Evolutionary conservation across 2,888 invertebrate species (phyloP).

Genomic region (Chrysolina oricalcia): DNA sequence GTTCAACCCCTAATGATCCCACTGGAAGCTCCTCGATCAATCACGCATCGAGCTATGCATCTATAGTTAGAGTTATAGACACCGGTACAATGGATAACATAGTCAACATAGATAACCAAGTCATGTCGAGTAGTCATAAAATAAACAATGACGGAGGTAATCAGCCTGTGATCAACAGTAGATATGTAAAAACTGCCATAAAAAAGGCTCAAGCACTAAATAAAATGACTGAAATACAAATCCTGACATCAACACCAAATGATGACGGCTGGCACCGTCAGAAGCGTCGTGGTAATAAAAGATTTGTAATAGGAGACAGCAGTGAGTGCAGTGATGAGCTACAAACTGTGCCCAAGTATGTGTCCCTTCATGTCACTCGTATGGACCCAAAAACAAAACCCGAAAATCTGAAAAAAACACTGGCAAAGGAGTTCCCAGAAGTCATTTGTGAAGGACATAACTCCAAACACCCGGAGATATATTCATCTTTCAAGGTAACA

Average conservation of each 20-base stretch:
- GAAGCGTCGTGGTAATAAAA: conserved; percentile 17
- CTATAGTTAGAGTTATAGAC: no score
- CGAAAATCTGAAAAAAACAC: no score
- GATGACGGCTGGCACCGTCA: conserved; percentile 24
- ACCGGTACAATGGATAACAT: no score
- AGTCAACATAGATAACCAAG: conserved; percentile 14
- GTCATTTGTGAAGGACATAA: no score
- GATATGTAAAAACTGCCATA: conserved; percentile 16
- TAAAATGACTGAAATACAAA: conserved; percentile 25
- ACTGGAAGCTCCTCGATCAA: conserved; percentile 18
- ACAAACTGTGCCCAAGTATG: no score
- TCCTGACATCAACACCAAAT: conserved; percentile 9
- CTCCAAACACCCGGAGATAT: no score
- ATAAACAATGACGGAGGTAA: conserved; percentile 6
- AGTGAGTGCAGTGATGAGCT: no score
- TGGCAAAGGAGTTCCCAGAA: conserved; percentile 6
- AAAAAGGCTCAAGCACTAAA: conserved; percentile 22
- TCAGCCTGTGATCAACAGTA: conserved; percentile 24
- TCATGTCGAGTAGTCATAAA: conserved; percentile 7
- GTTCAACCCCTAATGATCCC: conserved; percentile 16
- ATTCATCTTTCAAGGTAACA: no score
- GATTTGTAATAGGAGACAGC: conserved; percentile 19
- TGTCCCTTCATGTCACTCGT: no score
- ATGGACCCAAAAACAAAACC: conserved; percentile 25
- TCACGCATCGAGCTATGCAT: conserved; percentile 1